Evolutionary conservation across 2,797 vertebrate genomes (phyloP).

Genomic region (Falco cherrug): DNA sequence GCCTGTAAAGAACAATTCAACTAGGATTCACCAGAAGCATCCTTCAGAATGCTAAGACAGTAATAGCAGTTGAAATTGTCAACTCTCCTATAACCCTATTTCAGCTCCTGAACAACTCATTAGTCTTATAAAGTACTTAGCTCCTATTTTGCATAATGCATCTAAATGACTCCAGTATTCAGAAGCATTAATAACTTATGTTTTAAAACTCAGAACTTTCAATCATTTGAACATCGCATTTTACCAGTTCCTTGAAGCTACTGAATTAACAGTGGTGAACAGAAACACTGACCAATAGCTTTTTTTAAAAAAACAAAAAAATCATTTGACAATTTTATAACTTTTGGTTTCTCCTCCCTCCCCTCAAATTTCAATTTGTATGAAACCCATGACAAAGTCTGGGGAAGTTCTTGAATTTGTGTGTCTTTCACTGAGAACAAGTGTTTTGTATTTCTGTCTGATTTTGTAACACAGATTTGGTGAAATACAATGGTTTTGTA

Average conservation of each 20-base stretch:
- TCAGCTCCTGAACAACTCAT: not conserved
- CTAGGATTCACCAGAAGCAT: not conserved
- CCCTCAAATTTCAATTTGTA: not conserved
- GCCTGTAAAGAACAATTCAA: not conserved
- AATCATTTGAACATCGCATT: not conserved
- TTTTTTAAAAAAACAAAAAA: not conserved
- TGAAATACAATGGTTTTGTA: not conserved
- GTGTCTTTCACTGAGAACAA: not conserved
- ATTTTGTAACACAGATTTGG: not conserved
- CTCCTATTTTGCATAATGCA: not conserved
- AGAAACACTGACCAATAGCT: not conserved
- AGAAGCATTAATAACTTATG: rapidly evolving
- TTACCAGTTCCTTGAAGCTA: not conserved
- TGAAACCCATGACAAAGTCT: not conserved
- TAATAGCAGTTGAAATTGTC: rapidly evolving
- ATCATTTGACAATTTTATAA: rapidly evolving
- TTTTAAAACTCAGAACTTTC: not conserved
- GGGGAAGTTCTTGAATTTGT: not conserved
- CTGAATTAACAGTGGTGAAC: not conserved
- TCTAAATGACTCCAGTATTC: not conserved
- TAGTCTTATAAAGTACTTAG: not conserved
- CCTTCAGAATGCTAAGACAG: not conserved
- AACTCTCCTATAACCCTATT: not conserved
- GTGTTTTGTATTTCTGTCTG: not conserved
- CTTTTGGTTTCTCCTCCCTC: not conserved